Evolutionary conservation across 1,140 invertebrate species (phyloP).

Genomic region (Heliconius congener): DNA sequence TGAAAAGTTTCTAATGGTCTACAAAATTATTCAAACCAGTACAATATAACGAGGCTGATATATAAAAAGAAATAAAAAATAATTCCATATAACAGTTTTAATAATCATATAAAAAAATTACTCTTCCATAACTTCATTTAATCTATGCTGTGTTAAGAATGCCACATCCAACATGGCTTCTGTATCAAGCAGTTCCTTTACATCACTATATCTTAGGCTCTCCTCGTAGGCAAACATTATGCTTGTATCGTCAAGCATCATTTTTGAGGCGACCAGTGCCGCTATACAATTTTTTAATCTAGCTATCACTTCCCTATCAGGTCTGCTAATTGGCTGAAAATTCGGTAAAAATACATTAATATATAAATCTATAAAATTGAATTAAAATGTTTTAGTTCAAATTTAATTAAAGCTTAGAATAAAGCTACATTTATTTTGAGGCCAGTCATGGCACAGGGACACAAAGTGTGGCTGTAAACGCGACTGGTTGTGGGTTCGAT

Average conservation of each 20-base stretch:
- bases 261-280: constrained; percentile 90
- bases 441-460: too few relatives aligned
- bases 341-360: constrained; percentile 19
- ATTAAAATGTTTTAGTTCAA: neutral
- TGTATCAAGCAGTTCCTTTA: constrained; percentile 90
- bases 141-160: constrained; percentile 85
- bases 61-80: neutral
- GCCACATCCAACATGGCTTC: constrained; percentile 91
- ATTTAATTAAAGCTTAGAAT: too few relatives aligned
- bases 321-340: constrained; percentile 85
- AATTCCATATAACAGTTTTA: neutral
- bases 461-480: too few relatives aligned
- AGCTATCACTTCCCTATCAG: constrained; percentile 91
- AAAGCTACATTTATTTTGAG: too few relatives aligned
- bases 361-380: neutral
- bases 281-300: constrained; percentile 95
- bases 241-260: constrained; percentile 96
- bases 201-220: constrained; percentile 89
- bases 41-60: neutral
- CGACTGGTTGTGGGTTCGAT: too few relatives aligned
- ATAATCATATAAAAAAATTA: constrained; percentile 25
- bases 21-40: too few relatives aligned
- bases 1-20: neutral
- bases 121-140: constrained; percentile 70
- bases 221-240: constrained; percentile 96